A percentile compares a stretch with the other conserved stretches of the same genome.
Evolutionary conservation across 2,113 vertebrate genomes (phyloP).

Genomic region (Gobio gobio): DNA sequence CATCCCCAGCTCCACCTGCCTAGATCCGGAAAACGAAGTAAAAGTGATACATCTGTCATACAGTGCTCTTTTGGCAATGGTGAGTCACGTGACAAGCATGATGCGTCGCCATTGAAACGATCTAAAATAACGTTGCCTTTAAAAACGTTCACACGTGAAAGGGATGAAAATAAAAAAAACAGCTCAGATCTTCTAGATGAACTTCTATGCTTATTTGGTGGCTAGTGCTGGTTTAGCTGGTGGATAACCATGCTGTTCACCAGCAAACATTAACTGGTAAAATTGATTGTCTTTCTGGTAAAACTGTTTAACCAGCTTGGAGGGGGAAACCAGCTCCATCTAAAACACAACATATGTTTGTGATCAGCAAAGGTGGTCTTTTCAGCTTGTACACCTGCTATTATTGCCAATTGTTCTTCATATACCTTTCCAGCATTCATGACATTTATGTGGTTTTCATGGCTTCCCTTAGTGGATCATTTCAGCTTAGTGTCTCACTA

Average conservation of each 20-base stretch:
- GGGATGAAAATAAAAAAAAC: not conserved
- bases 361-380: constrained; percentile 1
- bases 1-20: too few relatives aligned
- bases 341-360: constrained; percentile 5
- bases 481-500: constrained; percentile 4
- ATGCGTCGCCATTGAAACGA: too few relatives aligned
- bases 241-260: not conserved
- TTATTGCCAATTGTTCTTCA: not conserved
- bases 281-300: not conserved
- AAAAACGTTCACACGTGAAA: too few relatives aligned
- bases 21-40: too few relatives aligned
- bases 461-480: not conserved
- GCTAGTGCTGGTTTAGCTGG: not conserved
- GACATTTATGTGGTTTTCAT: not conserved
- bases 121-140: too few relatives aligned
- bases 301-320: not conserved
- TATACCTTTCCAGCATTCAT: constrained; percentile 2
- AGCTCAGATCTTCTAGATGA: not conserved
- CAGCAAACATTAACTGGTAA: not conserved
- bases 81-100: too few relatives aligned
- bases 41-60: too few relatives aligned
- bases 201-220: not conserved
- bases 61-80: too few relatives aligned
- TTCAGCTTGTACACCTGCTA: not conserved
- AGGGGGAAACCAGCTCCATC: not conserved